Conservation (phyloP, 2,113 vertebrate genomes). For the Formicarius rufipectus region DNA sequence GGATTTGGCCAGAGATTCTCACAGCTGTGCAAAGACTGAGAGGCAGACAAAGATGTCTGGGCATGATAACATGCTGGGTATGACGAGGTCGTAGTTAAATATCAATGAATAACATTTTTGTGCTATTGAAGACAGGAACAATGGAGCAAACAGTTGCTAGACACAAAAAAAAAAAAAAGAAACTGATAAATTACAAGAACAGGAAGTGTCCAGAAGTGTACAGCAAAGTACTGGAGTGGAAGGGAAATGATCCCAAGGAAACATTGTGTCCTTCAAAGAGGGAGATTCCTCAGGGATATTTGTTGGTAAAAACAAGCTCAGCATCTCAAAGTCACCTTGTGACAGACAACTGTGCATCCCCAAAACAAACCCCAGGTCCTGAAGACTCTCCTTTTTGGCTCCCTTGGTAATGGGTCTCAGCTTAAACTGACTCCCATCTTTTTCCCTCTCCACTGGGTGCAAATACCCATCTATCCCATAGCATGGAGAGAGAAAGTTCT, state of each 20-base stretch:
- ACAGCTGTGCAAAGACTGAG: conserved; percentile 43
- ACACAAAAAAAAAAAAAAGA: neutral
- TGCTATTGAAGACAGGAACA: conserved; percentile 33
- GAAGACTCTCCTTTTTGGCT: neutral
- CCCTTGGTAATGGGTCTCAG: neutral
- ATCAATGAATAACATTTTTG: conserved; percentile 30
- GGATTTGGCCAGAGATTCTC: conserved; percentile 7
- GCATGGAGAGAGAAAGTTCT: neutral
- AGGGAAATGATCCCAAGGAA: conserved; percentile 9
- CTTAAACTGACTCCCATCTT: neutral
- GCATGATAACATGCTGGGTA: conserved; percentile 37
- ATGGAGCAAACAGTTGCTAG: neutral
- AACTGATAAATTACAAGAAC: conserved; percentile 24
- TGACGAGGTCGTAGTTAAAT: conserved; percentile 18
- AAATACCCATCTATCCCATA: neutral
- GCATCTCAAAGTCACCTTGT: neutral
- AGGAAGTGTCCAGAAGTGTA: neutral
- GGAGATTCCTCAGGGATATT: neutral
- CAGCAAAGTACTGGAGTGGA: neutral
- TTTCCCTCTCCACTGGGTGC: neutral
- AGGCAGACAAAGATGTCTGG: conserved; percentile 59
- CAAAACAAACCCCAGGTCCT: neutral
- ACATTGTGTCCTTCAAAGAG: neutral
- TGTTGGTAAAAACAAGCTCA: neutral
- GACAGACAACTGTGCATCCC: neutral